Evolutionary conservation across 1,140 invertebrate species (phyloP), one percentile per base, ranked within the genome.

Genomic region (Drosophila simulans): DNA sequence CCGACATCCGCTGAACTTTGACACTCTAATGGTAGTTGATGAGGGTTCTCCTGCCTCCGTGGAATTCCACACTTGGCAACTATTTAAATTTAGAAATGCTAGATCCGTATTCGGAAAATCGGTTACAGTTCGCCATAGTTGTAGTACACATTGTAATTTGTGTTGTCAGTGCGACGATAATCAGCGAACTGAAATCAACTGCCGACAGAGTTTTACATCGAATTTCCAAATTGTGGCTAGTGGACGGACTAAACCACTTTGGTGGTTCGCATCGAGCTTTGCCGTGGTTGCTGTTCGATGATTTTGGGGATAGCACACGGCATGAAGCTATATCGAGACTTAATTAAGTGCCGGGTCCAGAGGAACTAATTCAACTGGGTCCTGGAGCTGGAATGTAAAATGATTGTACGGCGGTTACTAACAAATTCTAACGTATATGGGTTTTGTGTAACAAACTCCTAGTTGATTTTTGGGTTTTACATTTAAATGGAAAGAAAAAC

Each of bases 21-120:
- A 72, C 82, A 88, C 68, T 82, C 79, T 65, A 76, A 78, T 71
- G 70, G 58, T 62, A 63, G 69, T 79, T 86, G 82, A 86, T 82
- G 82, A 88, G 82, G 82, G 82, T 88, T 52, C 58, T 52, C 15
- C 34, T 35, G 12, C 53, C 27, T 63, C 81, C 72, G 66, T 40
- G 54, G 52, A 68, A 54, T 69, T 54, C 39, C 56, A n/a, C 25
- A 34, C 63, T 12, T 43, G 42, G 22, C 31, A 40, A 55, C 45
- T 56, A 66, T 80, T 80, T 58, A 60, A 55, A 60, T 69, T 52
- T 45, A 31, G 34, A 27, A 48, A 37, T 60, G 43, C 62, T 46
- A 51, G 35, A 63, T n/a, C 15, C 15, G 4, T 11, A 37, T 51
- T 31, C 49, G 5, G 7, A 60, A 60, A 69, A 78, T 85, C 77